Conservation (phyloP, 2,113 vertebrate genomes). For the Oenanthe melanoleuca region DNA sequence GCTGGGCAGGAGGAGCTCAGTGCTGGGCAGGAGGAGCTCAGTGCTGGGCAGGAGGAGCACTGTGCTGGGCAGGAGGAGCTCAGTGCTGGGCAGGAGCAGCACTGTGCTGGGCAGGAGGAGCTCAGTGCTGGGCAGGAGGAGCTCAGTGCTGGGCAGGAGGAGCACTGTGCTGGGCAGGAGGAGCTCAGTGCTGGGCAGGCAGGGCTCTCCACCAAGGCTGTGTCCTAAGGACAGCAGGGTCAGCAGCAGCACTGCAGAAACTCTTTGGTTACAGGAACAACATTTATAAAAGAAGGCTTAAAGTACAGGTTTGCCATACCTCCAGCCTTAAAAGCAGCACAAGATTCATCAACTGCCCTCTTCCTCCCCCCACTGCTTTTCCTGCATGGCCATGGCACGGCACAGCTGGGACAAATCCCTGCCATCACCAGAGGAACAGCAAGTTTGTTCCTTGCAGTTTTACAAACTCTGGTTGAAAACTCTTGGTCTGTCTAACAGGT, state of each 20-base stretch:
- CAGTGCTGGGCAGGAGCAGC: not conserved
- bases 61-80: not conserved
- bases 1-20: not conserved
- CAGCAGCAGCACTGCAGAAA: not conserved
- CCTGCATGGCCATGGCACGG: rapidly evolving
- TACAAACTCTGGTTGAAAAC: not conserved
- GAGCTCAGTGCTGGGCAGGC: not conserved
- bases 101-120: no score
- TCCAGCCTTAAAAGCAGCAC: not conserved
- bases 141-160: not conserved
- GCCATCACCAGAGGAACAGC: rapidly evolving
- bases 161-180: not conserved
- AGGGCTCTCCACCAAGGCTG: not conserved
- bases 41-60: not conserved
- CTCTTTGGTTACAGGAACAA: rapidly evolving
- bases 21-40: not conserved
- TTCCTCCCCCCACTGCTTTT: not conserved
- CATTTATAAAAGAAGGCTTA: not conserved
- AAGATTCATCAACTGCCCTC: not conserved
- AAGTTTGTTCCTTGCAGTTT: not conserved
- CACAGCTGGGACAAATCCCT: not conserved
- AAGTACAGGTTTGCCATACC: not conserved
- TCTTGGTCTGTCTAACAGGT: not conserved
- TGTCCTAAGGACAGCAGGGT: rapidly evolving
- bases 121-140: not conserved